Conservation (phyloP, 2,113 vertebrate genomes). For the Brachirus orientalis region DNA sequence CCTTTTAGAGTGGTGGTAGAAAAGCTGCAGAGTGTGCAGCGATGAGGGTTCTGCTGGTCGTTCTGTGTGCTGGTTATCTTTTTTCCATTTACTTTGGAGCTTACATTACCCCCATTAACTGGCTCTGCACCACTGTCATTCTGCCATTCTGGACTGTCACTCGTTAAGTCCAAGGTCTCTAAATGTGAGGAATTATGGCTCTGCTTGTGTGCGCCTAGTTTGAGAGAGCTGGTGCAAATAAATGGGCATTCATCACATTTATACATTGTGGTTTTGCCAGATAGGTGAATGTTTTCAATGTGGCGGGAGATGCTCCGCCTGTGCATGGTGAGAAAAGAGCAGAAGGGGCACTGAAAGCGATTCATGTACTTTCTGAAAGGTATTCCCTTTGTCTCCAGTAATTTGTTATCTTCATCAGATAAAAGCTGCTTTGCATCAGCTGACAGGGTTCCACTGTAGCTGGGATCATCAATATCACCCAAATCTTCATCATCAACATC, state of each 20-base stretch:
- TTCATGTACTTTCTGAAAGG: conserved; percentile 96
- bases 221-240: conserved; percentile 94
- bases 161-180: conserved; percentile 90
- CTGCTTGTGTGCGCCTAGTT: conserved; percentile 94
- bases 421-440: conserved; percentile 91
- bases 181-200: conserved; percentile 89
- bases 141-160: conserved; percentile 85
- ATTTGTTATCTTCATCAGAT: conserved; percentile 93
- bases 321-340: conserved; percentile 97
- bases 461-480: conserved; percentile 91
- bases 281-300: conserved; percentile 97
- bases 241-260: conserved; percentile 97
- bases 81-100: conserved; percentile 87
- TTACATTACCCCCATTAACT: conserved; percentile 84
- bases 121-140: conserved; percentile 82
- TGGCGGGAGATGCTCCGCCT: conserved; percentile 96
- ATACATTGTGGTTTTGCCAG: conserved; percentile 94
- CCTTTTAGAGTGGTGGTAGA: conserved; percentile 96
- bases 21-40: conserved; percentile 95
- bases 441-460: conserved; percentile 86
- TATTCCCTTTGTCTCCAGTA: conserved; percentile 97
- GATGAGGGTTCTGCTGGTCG: conserved; percentile 92
- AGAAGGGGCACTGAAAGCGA: conserved; percentile 97
- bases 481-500: conserved; percentile 92
- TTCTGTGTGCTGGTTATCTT: conserved; percentile 82